phyloP scores from a whole-genome alignment of 2,797 vertebrate genomes.

The Microctenopoma steveboyesi region DNA sequence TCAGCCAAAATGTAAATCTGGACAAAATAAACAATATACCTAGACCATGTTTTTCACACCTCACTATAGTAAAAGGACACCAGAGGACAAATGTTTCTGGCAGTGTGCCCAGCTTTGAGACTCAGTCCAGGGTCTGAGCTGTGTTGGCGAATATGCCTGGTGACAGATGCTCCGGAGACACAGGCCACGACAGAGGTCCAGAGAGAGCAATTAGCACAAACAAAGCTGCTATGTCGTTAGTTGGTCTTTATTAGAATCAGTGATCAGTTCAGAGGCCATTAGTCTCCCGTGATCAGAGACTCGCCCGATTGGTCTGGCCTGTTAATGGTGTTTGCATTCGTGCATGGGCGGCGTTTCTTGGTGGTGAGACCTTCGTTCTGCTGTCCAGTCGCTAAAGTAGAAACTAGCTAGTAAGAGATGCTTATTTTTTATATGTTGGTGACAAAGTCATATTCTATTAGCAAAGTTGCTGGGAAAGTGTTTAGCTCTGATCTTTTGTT shows the following conservation, averaged over 20 bases:
- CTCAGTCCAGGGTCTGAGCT: slow-evolving; percentile 61
- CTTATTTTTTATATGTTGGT: slow-evolving; percentile 1
- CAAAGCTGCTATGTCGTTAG: slow-evolving; percentile 76
- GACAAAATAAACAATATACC: slow-evolving; percentile 48
- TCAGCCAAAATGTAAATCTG: slow-evolving; percentile 34
- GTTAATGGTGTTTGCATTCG: slow-evolving; percentile 49
- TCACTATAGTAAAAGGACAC: slow-evolving; percentile 61
- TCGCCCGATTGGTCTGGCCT: slow-evolving; percentile 47
- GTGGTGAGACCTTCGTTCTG: slow-evolving; percentile 13
- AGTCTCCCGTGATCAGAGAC: slow-evolving; percentile 74
- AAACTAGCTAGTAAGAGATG: slow-evolving; percentile 2
- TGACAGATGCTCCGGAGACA: slow-evolving; percentile 79
- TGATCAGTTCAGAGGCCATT: slow-evolving; percentile 80
- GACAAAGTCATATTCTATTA: not conserved
- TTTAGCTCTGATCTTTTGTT: not conserved
- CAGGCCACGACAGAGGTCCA: slow-evolving; percentile 63
- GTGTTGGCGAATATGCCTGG: slow-evolving; percentile 64
- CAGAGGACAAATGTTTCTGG: slow-evolving; percentile 69
- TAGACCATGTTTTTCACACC: slow-evolving; percentile 49
- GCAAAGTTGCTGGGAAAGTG: slow-evolving; percentile 1
- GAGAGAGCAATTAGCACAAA: slow-evolving; percentile 82
- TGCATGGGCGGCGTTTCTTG: slow-evolving; percentile 28
- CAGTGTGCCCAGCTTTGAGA: slow-evolving; percentile 57
- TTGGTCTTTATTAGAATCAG: slow-evolving; percentile 80
- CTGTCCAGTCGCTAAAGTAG: slow-evolving; percentile 14